These are phyloP conservation scores for Merops nubicus DNA, from an alignment of 2,113 vertebrate genomes.

Conservation along the genomic window DNA sequence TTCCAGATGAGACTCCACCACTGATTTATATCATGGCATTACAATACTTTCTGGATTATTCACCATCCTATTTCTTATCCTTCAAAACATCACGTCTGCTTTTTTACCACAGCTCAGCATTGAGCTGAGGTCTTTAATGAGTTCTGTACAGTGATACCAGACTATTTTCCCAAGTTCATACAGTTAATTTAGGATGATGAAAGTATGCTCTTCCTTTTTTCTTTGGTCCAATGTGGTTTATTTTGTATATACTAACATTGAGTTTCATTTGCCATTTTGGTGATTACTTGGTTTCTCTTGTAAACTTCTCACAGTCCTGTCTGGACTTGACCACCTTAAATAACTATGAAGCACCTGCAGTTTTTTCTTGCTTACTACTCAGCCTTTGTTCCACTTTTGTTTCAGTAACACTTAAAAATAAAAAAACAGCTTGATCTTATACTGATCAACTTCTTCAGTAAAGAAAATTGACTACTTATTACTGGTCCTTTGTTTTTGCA, in stretches of 20 bases:
- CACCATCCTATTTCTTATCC: conserved; percentile 61
- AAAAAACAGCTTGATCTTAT: neutral
- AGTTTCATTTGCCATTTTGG: conserved; percentile 41
- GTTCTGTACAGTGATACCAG: conserved; percentile 54
- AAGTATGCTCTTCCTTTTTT: conserved; percentile 45
- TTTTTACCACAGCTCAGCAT: conserved; percentile 59
- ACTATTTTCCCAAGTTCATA: conserved; percentile 47
- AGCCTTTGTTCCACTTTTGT: neutral
- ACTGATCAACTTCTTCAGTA: neutral
- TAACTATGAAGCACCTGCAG: conserved; percentile 25
- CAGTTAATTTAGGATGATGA: conserved; percentile 61
- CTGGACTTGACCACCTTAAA: conserved; percentile 36
- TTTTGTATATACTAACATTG: neutral
- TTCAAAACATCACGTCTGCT: conserved; percentile 62
- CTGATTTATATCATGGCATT: conserved; percentile 62
- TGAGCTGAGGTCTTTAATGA: conserved; percentile 56
- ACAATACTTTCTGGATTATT: conserved; percentile 62
- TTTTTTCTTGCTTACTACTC: neutral
- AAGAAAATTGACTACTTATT: neutral
- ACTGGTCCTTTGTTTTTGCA: neutral
- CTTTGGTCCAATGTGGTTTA: conserved; percentile 39
- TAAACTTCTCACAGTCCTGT: conserved; percentile 39
- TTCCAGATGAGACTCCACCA: conserved; percentile 48
- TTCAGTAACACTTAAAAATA: neutral
- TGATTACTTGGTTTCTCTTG: conserved; percentile 20